phyloP scores from a whole-genome alignment of 2,797 vertebrate species.

The Chrysocyon brachyurus region DNA sequence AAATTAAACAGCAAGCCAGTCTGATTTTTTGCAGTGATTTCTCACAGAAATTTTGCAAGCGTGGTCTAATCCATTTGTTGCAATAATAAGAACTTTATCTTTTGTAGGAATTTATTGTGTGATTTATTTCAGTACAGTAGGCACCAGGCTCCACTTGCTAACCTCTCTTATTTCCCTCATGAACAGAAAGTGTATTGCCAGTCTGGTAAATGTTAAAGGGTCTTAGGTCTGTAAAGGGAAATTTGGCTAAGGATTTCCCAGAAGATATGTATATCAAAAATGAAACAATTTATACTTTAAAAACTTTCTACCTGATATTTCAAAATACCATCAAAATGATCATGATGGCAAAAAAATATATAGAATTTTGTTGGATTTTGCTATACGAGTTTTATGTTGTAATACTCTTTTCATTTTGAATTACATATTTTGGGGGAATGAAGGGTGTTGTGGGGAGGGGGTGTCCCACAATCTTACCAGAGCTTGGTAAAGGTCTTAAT shows the following conservation, averaged over 20 bases:
- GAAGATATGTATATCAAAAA: conserved; percentile 15
- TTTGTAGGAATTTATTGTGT: conserved; percentile 22
- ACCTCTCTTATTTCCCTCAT: neutral
- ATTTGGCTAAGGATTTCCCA: neutral
- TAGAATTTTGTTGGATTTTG: neutral
- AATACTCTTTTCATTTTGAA: conserved; percentile 9
- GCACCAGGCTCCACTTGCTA: neutral
- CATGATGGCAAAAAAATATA: neutral
- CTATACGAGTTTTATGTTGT: neutral
- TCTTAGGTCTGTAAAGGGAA: neutral
- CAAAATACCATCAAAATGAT: neutral
- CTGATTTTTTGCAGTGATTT: neutral
- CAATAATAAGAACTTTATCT: neutral
- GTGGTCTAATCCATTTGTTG: neutral
- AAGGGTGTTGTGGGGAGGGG: neutral
- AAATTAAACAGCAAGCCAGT: neutral
- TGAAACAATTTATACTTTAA: neutral
- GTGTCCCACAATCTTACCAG: neutral
- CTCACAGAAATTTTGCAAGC: neutral
- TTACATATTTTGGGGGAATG: neutral
- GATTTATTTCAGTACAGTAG: neutral
- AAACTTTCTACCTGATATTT: conserved; percentile 1
- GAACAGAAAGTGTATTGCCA: neutral
- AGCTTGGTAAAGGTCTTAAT: neutral
- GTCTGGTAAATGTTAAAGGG: neutral